Evolutionary conservation across 1,140 invertebrate genomes (phyloP), one percentile per base, ranked within the genome.

Genomic region (Trichogramma pretiosum): DNA sequence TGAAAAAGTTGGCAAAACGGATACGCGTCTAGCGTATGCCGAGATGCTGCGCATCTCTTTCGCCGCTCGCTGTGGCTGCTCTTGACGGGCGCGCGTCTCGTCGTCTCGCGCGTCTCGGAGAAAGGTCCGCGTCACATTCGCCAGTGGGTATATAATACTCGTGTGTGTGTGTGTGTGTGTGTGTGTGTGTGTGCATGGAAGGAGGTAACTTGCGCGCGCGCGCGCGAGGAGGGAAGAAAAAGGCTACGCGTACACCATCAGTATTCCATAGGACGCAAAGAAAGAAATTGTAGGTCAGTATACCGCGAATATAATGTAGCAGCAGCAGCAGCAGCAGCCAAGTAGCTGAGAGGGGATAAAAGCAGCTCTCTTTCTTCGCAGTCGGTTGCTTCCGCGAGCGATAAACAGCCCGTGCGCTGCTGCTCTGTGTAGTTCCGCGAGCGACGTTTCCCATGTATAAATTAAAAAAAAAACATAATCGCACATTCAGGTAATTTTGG

Each of bases 221-320:
- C 23, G 41, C 50, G 48, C 35, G 54, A 48, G 42, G 56, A 38
- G 36, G 48, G 30, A 45, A 46, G 39, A 46, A 47, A 28, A n/a
- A 34, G 19, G 16, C 33, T 28, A 30, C 33, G 39, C 30, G 8
- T 11, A 37, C 22, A n/a, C n/a, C n/a, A n/a, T n/a, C n/a, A n/a
- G n/a, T n/a, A n/a, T n/a, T n/a, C n/a, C n/a, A n/a, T n/a, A n/a
- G n/a, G n/a, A n/a, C n/a, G n/a, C n/a, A n/a, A n/a, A n/a, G n/a
- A n/a, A n/a, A n/a, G n/a, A n/a, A 56, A 70, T 64, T 70, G 69
- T 70, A 70, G 69, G 68, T 72, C 68, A 72, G 67, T 70, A 65
- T 70, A 72, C 69, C 67, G 70, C 64, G 40, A 14, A 19, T 17
- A 41, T 18, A n/a, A n/a, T n/a, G n/a, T n/a, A n/a, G n/a, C n/a